Evolutionary conservation across 2,113 vertebrate species (phyloP).

Genomic region (Apodemus speciosus): DNA sequence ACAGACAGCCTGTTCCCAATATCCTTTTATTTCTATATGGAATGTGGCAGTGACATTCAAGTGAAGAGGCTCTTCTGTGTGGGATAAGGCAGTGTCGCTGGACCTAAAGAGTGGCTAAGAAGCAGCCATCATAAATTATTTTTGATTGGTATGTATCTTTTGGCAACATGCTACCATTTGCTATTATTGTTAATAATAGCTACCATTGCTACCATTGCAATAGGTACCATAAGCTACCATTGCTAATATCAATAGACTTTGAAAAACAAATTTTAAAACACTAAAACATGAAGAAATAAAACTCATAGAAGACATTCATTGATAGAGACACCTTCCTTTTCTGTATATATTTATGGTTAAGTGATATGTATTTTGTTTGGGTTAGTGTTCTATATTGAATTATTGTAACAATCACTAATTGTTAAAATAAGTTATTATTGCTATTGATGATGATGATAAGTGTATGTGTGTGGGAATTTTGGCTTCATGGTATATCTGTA

Average conservation of each 20-base stretch:
- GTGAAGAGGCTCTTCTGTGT: background rate
- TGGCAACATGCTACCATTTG: background rate
- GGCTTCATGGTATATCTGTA: background rate
- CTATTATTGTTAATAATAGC: slow-evolving; percentile 26
- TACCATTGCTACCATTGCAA: too few species aligned
- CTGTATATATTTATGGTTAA: background rate
- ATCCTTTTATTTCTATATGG: background rate
- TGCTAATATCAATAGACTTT: slow-evolving; percentile 18
- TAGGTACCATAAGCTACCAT: too few species aligned
- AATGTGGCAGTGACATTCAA: background rate
- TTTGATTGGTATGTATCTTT: background rate
- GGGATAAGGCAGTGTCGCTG: background rate
- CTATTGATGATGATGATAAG: background rate
- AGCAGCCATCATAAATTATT: background rate
- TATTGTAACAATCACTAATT: background rate
- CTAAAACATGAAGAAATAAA: slow-evolving; percentile 5
- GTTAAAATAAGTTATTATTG: background rate
- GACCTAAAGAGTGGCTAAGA: background rate
- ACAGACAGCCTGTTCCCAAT: background rate
- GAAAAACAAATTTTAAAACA: slow-evolving; percentile 28
- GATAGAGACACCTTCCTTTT: background rate
- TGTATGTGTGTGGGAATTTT: background rate
- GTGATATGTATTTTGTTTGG: slow-evolving; percentile 28
- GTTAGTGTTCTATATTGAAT: slow-evolving; percentile 3
- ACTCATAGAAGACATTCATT: background rate